phyloP scores from a whole-genome alignment of 2,113 vertebrate species.

The Gymnogyps californianus region DNA sequence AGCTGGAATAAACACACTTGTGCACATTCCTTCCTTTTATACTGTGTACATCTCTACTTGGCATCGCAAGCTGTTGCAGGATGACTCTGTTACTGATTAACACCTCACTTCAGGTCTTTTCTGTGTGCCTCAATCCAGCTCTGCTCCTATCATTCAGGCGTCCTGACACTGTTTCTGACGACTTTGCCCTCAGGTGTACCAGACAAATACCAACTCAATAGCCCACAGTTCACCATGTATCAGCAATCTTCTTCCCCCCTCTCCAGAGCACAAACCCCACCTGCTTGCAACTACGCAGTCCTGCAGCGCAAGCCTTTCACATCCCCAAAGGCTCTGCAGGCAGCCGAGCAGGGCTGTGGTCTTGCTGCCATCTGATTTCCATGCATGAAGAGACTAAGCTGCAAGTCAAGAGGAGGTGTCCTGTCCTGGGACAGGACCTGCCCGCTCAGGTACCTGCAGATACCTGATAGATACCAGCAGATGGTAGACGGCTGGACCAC shows the following conservation, averaged over 20 bases:
- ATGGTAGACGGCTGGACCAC: background rate
- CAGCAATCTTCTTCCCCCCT: background rate
- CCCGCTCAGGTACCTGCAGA: background rate
- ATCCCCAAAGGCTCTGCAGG: background rate
- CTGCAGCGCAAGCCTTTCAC: background rate
- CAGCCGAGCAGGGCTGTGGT: too few species aligned
- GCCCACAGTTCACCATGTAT: background rate
- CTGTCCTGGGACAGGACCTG: background rate
- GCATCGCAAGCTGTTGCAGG: background rate
- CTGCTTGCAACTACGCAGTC: background rate
- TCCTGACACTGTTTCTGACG: background rate
- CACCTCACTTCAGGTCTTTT: background rate
- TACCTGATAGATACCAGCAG: fast-evolving
- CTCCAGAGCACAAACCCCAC: background rate
- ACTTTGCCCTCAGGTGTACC: background rate
- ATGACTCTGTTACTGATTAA: constrained; percentile 31
- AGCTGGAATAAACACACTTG: background rate
- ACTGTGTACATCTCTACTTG: background rate
- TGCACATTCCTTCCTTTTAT: background rate
- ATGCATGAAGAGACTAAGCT: background rate
- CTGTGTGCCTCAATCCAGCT: background rate
- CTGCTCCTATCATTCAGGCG: background rate
- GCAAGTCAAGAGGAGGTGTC: background rate
- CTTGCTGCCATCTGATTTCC: background rate
- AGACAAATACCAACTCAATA: background rate